These are phyloP conservation scores for Poeciliopsis infans DNA, from an alignment of 2,797 vertebrate genomes.

Conservation along the genomic window DNA sequence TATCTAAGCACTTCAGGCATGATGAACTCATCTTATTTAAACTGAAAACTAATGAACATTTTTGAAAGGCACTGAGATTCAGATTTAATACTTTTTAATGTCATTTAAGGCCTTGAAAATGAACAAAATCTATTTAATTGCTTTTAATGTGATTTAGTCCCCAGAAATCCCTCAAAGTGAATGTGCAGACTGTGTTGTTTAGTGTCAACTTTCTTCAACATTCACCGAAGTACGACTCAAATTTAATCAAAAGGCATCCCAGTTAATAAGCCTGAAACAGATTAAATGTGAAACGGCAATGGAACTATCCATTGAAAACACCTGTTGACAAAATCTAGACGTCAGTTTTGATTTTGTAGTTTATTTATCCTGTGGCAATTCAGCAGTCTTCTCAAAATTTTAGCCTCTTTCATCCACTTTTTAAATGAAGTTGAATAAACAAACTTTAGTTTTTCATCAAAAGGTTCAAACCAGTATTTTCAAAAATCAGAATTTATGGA, in stretches of 20 bases:
- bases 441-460: background rate
- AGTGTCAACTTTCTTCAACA: background rate
- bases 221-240: background rate
- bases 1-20: too few relatives aligned
- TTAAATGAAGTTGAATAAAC: too few relatives aligned
- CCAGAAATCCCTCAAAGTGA: background rate
- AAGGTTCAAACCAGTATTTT: background rate
- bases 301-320: background rate
- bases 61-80: too few relatives aligned
- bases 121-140: too few relatives aligned
- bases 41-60: too few relatives aligned
- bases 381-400: background rate
- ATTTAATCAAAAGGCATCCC: background rate
- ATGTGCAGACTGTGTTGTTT: background rate
- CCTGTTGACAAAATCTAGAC: background rate
- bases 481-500: background rate
- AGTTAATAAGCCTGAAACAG: background rate
- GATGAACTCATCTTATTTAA: too few relatives aligned
- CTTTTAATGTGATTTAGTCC: too few relatives aligned
- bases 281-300: background rate
- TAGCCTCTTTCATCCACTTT: too few relatives aligned
- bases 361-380: background rate
- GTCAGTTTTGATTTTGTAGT: background rate
- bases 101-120: too few relatives aligned
- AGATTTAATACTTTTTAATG: too few relatives aligned